Evolutionary conservation across 2,888 invertebrate species (phyloP).

Genomic region (Mythimna pallens): DNA sequence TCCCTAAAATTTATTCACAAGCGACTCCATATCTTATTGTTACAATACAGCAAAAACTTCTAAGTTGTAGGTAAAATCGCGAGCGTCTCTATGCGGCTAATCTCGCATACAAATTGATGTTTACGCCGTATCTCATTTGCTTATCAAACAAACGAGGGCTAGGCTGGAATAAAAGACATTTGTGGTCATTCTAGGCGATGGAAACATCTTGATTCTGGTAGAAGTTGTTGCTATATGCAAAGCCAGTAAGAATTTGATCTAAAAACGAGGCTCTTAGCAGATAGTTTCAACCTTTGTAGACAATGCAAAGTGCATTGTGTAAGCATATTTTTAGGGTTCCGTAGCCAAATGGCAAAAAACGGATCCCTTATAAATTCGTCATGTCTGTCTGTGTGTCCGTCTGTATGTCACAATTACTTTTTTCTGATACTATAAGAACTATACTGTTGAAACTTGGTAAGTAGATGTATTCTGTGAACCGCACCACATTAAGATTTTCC

Average conservation of each 20-base stretch:
- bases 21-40: conserved; percentile 59
- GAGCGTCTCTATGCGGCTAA: conserved; percentile 64
- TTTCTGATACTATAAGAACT: too few relatives aligned
- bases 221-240: background rate
- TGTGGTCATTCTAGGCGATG: conserved; percentile 23
- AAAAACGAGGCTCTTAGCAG: background rate
- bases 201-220: conserved; percentile 35
- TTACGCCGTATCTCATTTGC: conserved; percentile 61
- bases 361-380: too few relatives aligned
- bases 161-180: conserved; percentile 25
- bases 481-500: too few relatives aligned
- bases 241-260: background rate
- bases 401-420: too few relatives aligned
- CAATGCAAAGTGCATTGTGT: background rate
- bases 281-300: background rate
- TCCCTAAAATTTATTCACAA: background rate
- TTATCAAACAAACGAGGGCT: conserved; percentile 47
- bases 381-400: too few relatives aligned
- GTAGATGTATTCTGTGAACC: too few relatives aligned
- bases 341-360: too few relatives aligned
- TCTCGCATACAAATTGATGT: conserved; percentile 81
- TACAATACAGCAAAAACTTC: conserved; percentile 52
- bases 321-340: background rate
- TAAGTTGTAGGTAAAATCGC: conserved; percentile 66
- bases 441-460: too few relatives aligned